These are phyloP conservation scores for Scaptodrosophila latifasciaeformis DNA, from an alignment of 2,888 invertebrate genomes.

Conservation along the genomic window DNA sequence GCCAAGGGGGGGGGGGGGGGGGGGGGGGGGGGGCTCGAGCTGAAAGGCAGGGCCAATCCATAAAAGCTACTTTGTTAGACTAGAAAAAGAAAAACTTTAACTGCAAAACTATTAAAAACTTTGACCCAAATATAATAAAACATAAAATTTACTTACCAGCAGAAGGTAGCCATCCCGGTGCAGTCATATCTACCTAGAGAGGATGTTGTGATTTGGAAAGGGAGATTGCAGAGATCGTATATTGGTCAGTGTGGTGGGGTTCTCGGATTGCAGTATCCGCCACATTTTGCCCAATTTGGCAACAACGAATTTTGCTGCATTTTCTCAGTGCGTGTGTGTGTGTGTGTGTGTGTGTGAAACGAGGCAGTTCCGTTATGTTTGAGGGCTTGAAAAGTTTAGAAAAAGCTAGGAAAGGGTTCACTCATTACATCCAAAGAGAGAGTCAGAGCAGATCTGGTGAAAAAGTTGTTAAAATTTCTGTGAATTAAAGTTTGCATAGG, in stretches of 20 bases:
- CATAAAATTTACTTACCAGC: slow-evolving; percentile 52
- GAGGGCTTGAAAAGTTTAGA: no score
- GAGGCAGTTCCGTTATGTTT: background rate
- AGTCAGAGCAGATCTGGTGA: no score
- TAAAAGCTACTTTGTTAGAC: slow-evolving; percentile 32
- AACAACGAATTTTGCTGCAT: background rate
- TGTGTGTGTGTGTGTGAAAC: background rate
- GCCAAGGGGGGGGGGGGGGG: no score
- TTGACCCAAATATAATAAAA: slow-evolving; percentile 66
- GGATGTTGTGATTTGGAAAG: background rate
- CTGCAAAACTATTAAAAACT: slow-evolving; percentile 61
- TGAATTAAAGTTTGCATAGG: no score
- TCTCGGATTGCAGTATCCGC: no score
- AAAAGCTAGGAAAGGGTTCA: no score
- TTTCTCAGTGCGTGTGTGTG: no score
- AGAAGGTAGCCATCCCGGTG: background rate
- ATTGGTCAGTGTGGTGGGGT: no score
- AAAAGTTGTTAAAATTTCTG: no score
- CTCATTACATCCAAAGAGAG: no score
- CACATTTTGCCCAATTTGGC: background rate
- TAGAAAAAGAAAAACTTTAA: slow-evolving; percentile 27
- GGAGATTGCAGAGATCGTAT: background rate
- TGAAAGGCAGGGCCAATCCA: slow-evolving; percentile 16
- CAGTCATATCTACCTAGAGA: background rate
- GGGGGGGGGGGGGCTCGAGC: no score